Base-by-base conservation (phyloP, 2,797 vertebrate genomes). In the Staurois parvus region DNA sequence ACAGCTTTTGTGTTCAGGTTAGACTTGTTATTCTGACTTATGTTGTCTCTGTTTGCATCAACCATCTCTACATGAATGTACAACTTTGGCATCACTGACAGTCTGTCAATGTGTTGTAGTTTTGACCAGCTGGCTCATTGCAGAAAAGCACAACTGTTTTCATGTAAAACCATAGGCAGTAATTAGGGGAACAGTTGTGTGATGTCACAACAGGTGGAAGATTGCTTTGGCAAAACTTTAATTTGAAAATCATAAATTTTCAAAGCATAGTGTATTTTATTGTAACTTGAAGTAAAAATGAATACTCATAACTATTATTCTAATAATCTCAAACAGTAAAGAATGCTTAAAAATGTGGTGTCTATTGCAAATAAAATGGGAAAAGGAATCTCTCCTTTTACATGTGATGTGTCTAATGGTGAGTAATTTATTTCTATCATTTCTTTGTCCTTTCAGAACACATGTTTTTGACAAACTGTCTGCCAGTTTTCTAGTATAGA, bases 111-210 rank as follows among this genome's bases (percentile, higher is more conserved):
- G 52, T 59, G 52, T 59, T 59, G 52, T 59, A 24, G 52, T 59
- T 24, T 52, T 59, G 52, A 59, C 52, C 52, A 59, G 52, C 52
- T 59, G 52, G 52, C 52, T 24, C 52, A 59, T 59, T 59, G 52
- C 52, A 59, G 21, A 59, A 59, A 59, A 59, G 52, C 52, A 59
- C 52, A 59, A 59, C 52, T 59, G 52, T 59, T 59, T 59, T 59
- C 52, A 59, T 59, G 52, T 59, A 59, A 59, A 59, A 59, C 52
- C 52, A 59, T 59, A 59, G 52, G 52, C 52, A 59, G 52, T 59
- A 59, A 59, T 59, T 59, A 59, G 52, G 52, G 4, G 9, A 59
- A 59, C 52, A 59, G 52, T 59, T 59, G 52, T 59, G 52, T 59
- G 52, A 59, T 59, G 52, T 59, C 52, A 59, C 21, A 59, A 59